Base-by-base conservation (phyloP, 2,797 vertebrate genomes). In the Xerus rutilus region DNA sequence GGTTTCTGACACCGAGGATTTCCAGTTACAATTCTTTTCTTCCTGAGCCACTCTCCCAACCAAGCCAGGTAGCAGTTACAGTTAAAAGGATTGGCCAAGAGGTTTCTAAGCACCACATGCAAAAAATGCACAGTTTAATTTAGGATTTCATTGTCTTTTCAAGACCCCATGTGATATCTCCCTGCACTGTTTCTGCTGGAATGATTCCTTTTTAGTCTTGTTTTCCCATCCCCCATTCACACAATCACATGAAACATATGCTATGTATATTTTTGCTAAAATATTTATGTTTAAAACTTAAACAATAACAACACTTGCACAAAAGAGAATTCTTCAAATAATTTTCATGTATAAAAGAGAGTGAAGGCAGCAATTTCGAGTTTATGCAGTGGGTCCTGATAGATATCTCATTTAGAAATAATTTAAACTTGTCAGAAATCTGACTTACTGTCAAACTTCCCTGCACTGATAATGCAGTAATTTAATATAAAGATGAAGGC, bases 1-100 rank as follows among this genome's bases (percentile, higher is more conserved):
- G 99, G 99, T 64, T 98, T 99, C 97, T 99, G 99, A 98, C 99
- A 99, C n/a, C 99, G 99, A 88, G 99, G 99, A 97, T 99, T 99
- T 86, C 99, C 99, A 0, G 99, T 99, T 70, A 99, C 99, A 5
- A 99, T 99, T 39, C 99, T 99, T 95, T 99, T 99, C 98, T 99
- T 99, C 93, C 99, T 99, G 74, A 99, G 98, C 99, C 99, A 99
- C 87, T 99, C 99, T 5, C 99, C 99, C 91, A 99, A 98, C 99
- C 99, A 99, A 0, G 99, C 99, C 15, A 99, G 98, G 97, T 99
- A 99, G 97, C 99, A 99, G 98, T 99, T 99, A 97, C 99, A 99
- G 98, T 99, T 99, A 98, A 99, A 99, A 43, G 99, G 99, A 97
- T 99, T 99, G 96, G 99, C 99, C 98, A 99, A 98, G 77, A 99